phyloP scores from a whole-genome alignment of 2,888 invertebrate species.

The Glaucopsyche alexis region DNA sequence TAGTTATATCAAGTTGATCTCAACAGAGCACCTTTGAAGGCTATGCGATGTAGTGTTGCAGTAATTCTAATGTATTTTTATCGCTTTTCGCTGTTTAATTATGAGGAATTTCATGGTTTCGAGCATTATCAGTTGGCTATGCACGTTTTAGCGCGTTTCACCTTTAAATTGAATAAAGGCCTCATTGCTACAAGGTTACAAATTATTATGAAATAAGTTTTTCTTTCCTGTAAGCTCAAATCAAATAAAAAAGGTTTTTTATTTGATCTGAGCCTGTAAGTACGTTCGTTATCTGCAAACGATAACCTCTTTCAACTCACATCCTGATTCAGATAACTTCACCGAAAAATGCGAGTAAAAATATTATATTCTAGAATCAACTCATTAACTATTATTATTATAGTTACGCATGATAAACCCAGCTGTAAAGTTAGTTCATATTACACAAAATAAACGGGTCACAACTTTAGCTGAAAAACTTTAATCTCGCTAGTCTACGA shows the following conservation, averaged over 20 bases:
- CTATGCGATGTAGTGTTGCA: no score
- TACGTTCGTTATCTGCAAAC: background rate
- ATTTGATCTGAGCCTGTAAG: no score
- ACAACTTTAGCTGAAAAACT: background rate
- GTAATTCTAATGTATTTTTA: background rate
- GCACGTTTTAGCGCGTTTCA: background rate
- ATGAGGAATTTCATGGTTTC: background rate
- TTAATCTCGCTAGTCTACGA: background rate
- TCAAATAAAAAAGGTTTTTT: no score
- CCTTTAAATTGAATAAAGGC: background rate
- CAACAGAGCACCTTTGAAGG: no score
- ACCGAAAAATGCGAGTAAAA: background rate
- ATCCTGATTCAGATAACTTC: conserved; percentile 13
- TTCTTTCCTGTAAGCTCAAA: no score
- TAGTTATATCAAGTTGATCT: no score
- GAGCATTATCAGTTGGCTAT: background rate
- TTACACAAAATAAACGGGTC: background rate
- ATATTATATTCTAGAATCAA: background rate
- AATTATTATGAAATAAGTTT: background rate
- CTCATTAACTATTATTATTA: no score
- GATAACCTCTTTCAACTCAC: conserved; percentile 14
- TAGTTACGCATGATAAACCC: background rate
- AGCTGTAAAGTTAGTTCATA: background rate
- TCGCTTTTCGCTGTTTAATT: background rate
- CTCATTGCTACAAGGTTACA: background rate